A percentile compares a stretch with the other conserved stretches of the same genome.
phyloP scores from a whole-genome alignment of 2,888 invertebrate genomes.

The Eucriotettix oculatus region DNA sequence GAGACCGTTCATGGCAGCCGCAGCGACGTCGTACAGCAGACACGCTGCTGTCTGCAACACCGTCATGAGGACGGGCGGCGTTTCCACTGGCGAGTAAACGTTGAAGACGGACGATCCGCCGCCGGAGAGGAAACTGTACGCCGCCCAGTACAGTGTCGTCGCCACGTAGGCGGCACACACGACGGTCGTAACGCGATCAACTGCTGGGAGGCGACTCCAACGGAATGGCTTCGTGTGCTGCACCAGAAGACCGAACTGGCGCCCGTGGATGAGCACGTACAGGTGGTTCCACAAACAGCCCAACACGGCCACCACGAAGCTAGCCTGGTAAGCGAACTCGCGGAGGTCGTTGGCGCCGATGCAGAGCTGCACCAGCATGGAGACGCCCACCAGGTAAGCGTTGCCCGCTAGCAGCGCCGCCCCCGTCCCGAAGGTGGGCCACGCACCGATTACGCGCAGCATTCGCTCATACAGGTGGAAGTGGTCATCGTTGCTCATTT shows the following conservation, averaged over 20 bases:
- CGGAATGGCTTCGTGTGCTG: background rate
- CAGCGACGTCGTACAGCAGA: background rate
- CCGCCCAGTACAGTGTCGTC: background rate
- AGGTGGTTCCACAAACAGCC: background rate
- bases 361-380: background rate
- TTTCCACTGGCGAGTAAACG: too few species aligned
- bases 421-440: background rate
- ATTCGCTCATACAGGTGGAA: background rate
- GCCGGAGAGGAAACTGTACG: background rate
- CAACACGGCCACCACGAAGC: background rate
- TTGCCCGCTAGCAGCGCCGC: background rate
- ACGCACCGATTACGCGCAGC: background rate
- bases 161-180: background rate
- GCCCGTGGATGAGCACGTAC: background rate
- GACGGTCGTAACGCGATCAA: background rate
- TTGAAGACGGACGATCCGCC: background rate
- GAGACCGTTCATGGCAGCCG: background rate
- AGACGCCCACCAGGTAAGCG: background rate
- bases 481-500: background rate
- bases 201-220: background rate
- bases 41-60: background rate
- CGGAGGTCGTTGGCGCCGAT: background rate
- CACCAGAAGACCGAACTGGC: background rate
- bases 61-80: background rate
- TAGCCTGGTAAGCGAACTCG: background rate